Evolutionary conservation across 2,797 vertebrate genomes (phyloP).

Genomic region (Rhinichthys osculus): DNA sequence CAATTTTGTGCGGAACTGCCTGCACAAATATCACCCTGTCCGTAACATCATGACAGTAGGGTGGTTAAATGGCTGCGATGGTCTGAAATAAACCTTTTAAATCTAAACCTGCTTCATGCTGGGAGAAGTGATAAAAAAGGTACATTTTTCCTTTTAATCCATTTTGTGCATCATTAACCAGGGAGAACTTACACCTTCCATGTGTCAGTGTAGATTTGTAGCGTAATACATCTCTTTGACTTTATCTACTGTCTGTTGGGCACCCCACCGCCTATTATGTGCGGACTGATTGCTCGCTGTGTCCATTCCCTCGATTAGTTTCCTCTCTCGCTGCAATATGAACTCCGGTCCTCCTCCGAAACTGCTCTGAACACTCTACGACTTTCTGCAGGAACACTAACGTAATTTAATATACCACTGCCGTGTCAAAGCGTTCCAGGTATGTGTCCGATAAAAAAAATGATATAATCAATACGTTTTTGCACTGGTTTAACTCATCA

Average conservation of each 20-base stretch:
- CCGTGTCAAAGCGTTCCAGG: not conserved
- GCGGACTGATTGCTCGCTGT: slow-evolving; percentile 18
- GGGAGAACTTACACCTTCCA: slow-evolving; percentile 41
- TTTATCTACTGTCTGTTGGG: slow-evolving; percentile 40
- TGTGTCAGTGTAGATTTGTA: slow-evolving; percentile 44
- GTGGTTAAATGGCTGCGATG: slow-evolving; percentile 2
- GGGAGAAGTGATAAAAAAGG: slow-evolving; percentile 16
- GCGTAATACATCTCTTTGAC: slow-evolving; percentile 44
- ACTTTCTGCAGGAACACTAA: not conserved
- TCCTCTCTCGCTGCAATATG: not conserved
- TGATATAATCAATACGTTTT: too few species aligned
- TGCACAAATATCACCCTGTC: slow-evolving; percentile 25
- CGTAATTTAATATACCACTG: not conserved
- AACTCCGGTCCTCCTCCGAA: not conserved
- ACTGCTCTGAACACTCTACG: not conserved
- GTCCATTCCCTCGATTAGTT: slow-evolving; percentile 18
- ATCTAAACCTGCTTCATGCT: slow-evolving; percentile 25
- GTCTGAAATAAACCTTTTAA: slow-evolving; percentile 42
- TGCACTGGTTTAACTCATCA: too few species aligned
- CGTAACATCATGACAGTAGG: slow-evolving; percentile 3
- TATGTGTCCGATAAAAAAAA: not conserved
- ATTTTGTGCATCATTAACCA: slow-evolving; percentile 52
- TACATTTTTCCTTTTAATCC: slow-evolving; percentile 36
- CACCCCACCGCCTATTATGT: slow-evolving; percentile 17
- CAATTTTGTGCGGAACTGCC: slow-evolving; percentile 8